These are phyloP conservation scores for Acanthococcus lagerstroemiae DNA, from an alignment of 2,888 invertebrate genomes.

Conservation along the genomic window DNA sequence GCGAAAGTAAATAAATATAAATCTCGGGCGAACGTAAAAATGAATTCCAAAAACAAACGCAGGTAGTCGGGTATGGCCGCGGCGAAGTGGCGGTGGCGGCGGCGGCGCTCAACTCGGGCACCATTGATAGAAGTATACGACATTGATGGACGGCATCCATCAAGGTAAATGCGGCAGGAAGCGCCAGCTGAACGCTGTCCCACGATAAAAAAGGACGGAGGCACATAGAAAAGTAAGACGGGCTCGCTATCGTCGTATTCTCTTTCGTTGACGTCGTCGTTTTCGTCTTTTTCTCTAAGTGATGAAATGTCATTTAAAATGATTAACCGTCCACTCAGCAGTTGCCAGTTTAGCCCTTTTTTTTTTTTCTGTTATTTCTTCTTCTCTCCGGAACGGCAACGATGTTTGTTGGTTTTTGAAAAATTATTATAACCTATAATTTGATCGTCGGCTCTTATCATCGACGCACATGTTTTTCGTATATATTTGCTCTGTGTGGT, in stretches of 20 bases:
- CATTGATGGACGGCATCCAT: constrained; percentile 32
- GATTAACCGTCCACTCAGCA: constrained; percentile 30
- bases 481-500: too few species aligned
- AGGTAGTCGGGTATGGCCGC: background rate
- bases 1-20: background rate
- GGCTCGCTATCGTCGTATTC: background rate
- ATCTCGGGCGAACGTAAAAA: background rate
- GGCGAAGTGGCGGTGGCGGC: background rate
- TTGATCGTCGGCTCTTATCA: constrained; percentile 19
- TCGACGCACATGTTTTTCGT: constrained; percentile 5
- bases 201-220: constrained; percentile 20
- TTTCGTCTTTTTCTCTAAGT: background rate
- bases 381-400: background rate
- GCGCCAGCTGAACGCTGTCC: constrained; percentile 29
- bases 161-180: constrained; percentile 27
- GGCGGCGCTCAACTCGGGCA: background rate
- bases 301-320: constrained; percentile 31
- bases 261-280: background rate
- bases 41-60: background rate
- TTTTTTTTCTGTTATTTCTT: background rate
- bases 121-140: constrained; percentile 1
- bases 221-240: background rate
- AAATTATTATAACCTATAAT: constrained; percentile 29
- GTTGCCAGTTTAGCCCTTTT: constrained; percentile 16
- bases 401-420: constrained; percentile 2